Conservation (phyloP, 92 coral and sea anemone species). For the Nematostella vectensis region DNA sequence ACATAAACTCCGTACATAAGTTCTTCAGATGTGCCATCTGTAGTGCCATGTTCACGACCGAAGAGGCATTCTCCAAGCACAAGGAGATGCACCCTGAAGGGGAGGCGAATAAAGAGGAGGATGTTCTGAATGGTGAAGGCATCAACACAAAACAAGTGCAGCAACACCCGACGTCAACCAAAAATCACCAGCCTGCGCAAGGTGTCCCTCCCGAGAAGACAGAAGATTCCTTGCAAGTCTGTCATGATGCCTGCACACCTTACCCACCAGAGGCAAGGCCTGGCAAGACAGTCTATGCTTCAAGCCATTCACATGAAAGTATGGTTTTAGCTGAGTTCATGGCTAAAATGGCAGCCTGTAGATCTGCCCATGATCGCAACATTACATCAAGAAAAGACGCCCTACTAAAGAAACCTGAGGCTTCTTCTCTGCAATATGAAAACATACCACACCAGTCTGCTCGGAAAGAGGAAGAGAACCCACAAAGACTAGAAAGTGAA, state of each 20-base stretch:
- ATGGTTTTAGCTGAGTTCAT: conserved; percentile 30
- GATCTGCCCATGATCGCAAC: conserved; percentile 14
- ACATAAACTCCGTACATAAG: conserved; percentile 76
- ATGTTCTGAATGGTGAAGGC: neutral
- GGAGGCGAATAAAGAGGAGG: conserved; percentile 8
- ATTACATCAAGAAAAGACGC: too few species aligned
- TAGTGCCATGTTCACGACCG: conserved; percentile 74
- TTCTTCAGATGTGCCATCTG: conserved; percentile 66
- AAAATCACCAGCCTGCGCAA: neutral
- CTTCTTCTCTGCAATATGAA: neutral
- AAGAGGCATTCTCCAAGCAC: conserved; percentile 68
- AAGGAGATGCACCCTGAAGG: conserved; percentile 53
- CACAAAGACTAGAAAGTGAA: neutral
- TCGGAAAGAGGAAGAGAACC: neutral
- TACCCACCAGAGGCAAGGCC: neutral
- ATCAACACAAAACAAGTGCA: neutral
- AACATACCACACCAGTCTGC: neutral
- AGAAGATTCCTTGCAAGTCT: conserved; percentile 5
- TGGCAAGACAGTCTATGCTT: too few species aligned
- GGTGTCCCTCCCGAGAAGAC: neutral
- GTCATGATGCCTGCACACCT: too few species aligned
- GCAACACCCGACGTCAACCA: too few species aligned
- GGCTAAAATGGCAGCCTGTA: conserved; percentile 29
- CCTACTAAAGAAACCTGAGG: neutral
- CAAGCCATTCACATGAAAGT: conserved; percentile 16